Conservation (phyloP, 2,113 vertebrate genomes). For the Lipophrys pholis region DNA sequence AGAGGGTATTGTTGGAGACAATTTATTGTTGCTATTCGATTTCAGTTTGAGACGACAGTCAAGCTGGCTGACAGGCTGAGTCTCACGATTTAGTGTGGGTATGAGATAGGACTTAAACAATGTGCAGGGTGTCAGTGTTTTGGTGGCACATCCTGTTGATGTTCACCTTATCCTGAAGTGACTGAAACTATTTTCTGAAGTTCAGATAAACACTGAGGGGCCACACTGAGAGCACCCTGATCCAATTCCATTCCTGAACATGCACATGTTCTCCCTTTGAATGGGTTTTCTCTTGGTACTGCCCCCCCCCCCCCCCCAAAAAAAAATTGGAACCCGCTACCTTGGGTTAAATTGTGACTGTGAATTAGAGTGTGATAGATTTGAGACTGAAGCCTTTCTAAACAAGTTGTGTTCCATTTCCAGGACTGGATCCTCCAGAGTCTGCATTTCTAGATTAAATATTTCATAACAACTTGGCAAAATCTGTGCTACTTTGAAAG, state of each 20-base stretch:
- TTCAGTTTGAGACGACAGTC: background rate
- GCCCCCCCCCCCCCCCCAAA: too few species aligned
- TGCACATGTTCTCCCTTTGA: too few species aligned
- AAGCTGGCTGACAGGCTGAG: conserved; percentile 4
- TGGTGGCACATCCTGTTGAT: background rate
- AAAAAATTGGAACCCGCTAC: too few species aligned
- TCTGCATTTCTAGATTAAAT: conserved; percentile 28
- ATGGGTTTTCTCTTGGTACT: too few species aligned
- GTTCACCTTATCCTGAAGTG: background rate
- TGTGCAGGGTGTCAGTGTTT: background rate
- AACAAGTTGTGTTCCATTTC: background rate
- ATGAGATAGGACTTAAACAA: background rate
- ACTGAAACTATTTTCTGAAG: background rate
- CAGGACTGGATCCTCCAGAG: background rate
- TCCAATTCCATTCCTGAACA: too few species aligned
- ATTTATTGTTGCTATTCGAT: background rate
- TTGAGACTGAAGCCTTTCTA: background rate
- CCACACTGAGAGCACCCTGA: too few species aligned
- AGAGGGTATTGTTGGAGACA: background rate
- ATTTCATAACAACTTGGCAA: conserved; percentile 15
- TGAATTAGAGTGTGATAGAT: background rate
- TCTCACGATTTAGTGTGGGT: background rate
- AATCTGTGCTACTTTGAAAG: conserved; percentile 11
- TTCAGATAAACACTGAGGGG: background rate
- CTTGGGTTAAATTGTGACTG: too few species aligned